These are phyloP conservation scores for Henicopernis longicauda DNA, from an alignment of 2,113 vertebrate genomes.

Conservation along the genomic window DNA sequence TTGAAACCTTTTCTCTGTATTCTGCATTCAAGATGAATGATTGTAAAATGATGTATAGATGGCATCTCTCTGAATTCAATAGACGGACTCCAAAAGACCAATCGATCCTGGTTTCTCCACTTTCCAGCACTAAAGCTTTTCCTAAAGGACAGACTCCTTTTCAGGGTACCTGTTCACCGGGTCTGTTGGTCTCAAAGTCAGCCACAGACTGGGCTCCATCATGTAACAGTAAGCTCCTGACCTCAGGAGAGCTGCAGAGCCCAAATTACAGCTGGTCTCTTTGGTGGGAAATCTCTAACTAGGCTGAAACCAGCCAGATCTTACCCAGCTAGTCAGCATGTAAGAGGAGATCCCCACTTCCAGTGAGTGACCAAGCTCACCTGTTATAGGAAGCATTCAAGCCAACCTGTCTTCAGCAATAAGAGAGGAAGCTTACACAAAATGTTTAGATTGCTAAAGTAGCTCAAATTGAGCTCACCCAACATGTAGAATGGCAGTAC, in stretches of 20 bases:
- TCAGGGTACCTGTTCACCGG: not conserved
- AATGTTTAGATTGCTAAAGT: not conserved
- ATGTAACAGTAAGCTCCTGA: not conserved
- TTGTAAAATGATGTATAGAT: not conserved
- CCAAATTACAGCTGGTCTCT: not conserved
- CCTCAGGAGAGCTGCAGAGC: not conserved
- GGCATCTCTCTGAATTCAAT: not conserved
- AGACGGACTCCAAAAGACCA: not conserved
- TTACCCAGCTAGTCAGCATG: not conserved
- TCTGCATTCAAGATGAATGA: not conserved
- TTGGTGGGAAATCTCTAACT: not conserved
- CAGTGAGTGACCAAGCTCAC: not conserved
- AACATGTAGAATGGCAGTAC: not conserved
- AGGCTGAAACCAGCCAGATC: not conserved
- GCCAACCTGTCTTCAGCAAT: not conserved
- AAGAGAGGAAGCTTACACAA: not conserved
- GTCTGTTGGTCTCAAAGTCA: not conserved
- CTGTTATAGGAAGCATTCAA: not conserved
- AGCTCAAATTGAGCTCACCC: not conserved
- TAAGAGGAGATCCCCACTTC: not conserved
- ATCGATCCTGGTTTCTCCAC: not conserved
- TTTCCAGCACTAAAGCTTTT: not conserved
- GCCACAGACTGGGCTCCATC: not conserved
- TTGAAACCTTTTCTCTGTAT: not conserved
- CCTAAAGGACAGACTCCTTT: not conserved